Base-by-base conservation (phyloP, 2,888 invertebrate genomes). In the Clistopyga incitator region DNA sequence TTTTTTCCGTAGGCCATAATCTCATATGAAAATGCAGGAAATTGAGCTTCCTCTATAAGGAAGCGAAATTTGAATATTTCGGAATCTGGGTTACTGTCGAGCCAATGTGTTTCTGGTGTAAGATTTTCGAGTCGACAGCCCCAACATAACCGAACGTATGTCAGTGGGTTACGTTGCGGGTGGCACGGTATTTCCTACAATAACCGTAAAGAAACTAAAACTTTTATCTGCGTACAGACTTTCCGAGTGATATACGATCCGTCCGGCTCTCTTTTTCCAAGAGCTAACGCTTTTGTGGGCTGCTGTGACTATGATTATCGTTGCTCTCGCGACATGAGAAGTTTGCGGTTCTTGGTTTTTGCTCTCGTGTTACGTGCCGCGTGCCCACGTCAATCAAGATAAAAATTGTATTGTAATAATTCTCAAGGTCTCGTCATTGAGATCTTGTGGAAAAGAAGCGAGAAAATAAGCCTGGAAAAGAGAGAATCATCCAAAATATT, bases 201-300 rank as follows among this genome's bases (percentile, higher is more conserved):
- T 50, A 64, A 64, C 47, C 50, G 25, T 61, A 29, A 50, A 47
- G 45, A 61, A 50, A 74, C 47, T 50, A 61, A 74, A 61, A 34
- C 20, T 74, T 74, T 74, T 74, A 74, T 64, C 50, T 74, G 15
- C 13, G 70, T 50, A 47, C 74, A 34, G 34, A 74, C 61, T 47
- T 50, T 29, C 29, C 74, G 23, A 74, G 50, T 74, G 74, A 74
- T 74, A 74, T 74, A 74, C 74, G 61, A 74, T 74, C 74, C 64
- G 59, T 8, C 34, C 10, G 34, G 38, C 56, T 59, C 64, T 47
- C 20, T 50, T 47, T 20, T 25, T 25, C 47, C 61, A 18, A 15
- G 47, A 47, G 61, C 47, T 50, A 61, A 70, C 70, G 20, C 52
- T 52, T 52, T 38, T 34, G 34, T 29, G 54, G n/a, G 70, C 38